phyloP scores from a whole-genome alignment of 30 jellyfish, hydroid and myxozoan genomes.

The Hydractinia echinata region DNA sequence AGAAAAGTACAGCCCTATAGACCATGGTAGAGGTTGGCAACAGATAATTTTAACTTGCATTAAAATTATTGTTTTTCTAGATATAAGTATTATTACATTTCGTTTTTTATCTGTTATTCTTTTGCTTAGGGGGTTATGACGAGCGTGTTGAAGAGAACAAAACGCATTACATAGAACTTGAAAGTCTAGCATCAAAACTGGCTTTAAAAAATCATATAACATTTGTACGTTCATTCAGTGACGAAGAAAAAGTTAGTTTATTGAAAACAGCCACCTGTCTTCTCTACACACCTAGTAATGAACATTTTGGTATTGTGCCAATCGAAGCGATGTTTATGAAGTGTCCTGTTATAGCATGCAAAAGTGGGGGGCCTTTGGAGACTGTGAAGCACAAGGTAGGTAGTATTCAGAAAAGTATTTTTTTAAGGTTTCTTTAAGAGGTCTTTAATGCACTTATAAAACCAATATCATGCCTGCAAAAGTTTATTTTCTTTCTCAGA shows the following conservation, averaged over 20 bases:
- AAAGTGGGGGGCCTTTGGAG: constrained; percentile 97
- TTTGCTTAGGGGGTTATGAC: constrained; percentile 84
- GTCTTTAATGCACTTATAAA: neutral
- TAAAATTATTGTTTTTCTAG: too few species aligned
- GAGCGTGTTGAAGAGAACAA: constrained; percentile 79
- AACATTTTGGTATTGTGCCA: constrained; percentile 97
- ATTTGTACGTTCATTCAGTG: constrained; percentile 75
- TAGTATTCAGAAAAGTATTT: neutral
- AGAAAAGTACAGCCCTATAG: too few species aligned
- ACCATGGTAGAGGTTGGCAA: too few species aligned
- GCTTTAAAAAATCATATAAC: constrained; percentile 51
- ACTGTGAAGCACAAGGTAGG: constrained; percentile 41
- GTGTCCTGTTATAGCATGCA: constrained; percentile 93
- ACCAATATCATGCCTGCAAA: too few species aligned
- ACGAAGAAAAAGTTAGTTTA: constrained; percentile 59
- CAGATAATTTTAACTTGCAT: too few species aligned
- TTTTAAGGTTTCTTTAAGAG: neutral
- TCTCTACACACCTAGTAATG: constrained; percentile 84
- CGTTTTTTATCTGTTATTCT: neutral
- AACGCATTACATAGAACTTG: constrained; percentile 70
- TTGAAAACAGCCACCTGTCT: constrained; percentile 65
- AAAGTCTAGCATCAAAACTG: constrained; percentile 41
- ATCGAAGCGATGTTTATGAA: constrained; percentile 88
- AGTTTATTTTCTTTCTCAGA: too few species aligned
- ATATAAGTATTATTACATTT: too few species aligned